These are phyloP conservation scores for Epistrophe grossulariae DNA, from an alignment of 2,888 invertebrate species.

Conservation along the genomic window DNA sequence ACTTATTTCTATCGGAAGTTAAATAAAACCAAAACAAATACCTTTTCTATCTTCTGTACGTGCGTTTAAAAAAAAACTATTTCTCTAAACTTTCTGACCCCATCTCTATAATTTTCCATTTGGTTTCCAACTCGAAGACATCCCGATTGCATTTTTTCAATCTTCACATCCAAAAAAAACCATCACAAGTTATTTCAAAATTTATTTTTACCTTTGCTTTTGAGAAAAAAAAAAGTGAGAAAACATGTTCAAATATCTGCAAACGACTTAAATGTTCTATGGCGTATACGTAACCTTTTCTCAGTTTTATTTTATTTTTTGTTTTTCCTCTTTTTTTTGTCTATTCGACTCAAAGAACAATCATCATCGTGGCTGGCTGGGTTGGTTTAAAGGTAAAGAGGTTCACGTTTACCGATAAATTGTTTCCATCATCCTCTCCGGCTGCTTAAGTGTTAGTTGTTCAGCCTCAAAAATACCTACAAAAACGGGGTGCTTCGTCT, in stretches of 20 bases:
- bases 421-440: conserved; percentile 20
- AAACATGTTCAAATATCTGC: background rate
- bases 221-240: too few species aligned
- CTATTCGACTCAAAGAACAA: conserved; percentile 18
- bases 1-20: too few species aligned
- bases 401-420: conserved; percentile 48
- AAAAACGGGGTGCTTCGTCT: background rate
- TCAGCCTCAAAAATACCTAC: conserved; percentile 8
- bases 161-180: too few species aligned
- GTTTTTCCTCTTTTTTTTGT: conserved; percentile 4
- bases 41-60: too few species aligned
- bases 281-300: conserved; percentile 61
- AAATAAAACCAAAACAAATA: too few species aligned
- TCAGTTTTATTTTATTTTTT: background rate
- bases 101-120: too few species aligned
- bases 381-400: conserved; percentile 16
- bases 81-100: too few species aligned
- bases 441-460: conserved; percentile 21
- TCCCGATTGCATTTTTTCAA: too few species aligned
- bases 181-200: too few species aligned
- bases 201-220: too few species aligned
- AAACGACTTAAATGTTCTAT: background rate
- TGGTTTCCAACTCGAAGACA: too few species aligned
- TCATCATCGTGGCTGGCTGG: background rate
- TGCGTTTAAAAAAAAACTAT: too few species aligned